Evolutionary conservation across 2,113 vertebrate species (phyloP), one percentile per base, ranked within the genome.

Genomic region (Brachypodius melanocephalos): DNA sequence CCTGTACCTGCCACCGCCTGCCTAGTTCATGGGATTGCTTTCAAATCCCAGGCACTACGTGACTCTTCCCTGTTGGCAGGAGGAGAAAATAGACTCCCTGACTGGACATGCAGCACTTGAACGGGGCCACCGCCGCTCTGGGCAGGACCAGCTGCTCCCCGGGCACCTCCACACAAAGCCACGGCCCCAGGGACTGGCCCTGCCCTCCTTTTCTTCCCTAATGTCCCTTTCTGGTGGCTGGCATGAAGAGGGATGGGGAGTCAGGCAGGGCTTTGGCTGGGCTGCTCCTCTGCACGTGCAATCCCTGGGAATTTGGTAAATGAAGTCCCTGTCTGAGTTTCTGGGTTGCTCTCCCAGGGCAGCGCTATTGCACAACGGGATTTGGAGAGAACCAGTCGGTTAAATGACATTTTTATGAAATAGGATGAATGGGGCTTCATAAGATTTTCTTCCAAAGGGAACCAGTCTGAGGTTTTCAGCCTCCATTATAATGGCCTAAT

Each of bases 1-100:
- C 92, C 86, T 93, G 93, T 88, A 59, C 90, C 95, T 93, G 93
- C 85, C 83, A 88, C 90, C 32, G 90, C 94, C 95, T 73, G 88
- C 96, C 91, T 93, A 57, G 82, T 93, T 95, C 93, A 88, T 74
- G 2, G 2, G 46, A 54, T 57, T 45, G 2, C 91, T 96, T 95
- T 96, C 91, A 96, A 86, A 94, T 40, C 67, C 29, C 85, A 57
- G 82, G 89, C 91, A 29, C 67, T 38, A 10, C 14, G 63, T 85
- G 93, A 89, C 90, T 93, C 91, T 91, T 86, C 75, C 67, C 92
- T 1, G 38, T 83, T 14, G 88, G 88, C 79, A 88, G 88, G 51
- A 90, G 85, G 82, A 94, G 94, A 94, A 89, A 94, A 93, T 6
- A 78, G 93, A 52, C 75, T 88, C 92, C 89, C 94, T 22, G 82